phyloP scores from a whole-genome alignment of 1,140 invertebrate genomes.

The Meteorus sp. region DNA sequence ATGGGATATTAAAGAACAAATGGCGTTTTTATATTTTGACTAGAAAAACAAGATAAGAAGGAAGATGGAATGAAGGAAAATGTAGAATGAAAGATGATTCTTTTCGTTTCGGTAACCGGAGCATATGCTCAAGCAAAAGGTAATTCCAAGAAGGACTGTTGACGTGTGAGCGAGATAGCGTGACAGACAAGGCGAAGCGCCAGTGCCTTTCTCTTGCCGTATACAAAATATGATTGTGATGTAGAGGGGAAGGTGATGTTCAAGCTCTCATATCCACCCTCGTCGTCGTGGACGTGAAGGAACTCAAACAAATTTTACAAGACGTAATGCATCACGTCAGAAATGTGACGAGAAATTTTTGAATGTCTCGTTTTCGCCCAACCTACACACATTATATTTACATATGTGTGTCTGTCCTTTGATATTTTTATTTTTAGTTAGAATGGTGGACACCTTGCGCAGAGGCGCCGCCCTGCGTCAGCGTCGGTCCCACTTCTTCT shows the following conservation, averaged over 20 bases:
- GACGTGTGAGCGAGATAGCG: neutral
- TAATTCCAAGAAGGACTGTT: constrained; percentile 34
- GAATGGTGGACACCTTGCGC: constrained; percentile 57
- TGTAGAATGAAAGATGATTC: neutral
- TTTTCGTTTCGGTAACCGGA: constrained; percentile 22
- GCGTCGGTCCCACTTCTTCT: constrained; percentile 29
- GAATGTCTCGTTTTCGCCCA: constrained; percentile 28
- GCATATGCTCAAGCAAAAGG: constrained; percentile 32
- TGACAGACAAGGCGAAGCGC: neutral
- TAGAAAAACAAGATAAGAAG: too few species aligned
- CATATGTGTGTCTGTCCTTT: constrained; percentile 38
- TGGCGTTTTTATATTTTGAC: too few species aligned
- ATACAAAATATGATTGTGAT: neutral
- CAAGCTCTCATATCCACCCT: too few species aligned
- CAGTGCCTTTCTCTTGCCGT: neutral
- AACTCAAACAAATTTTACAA: too few species aligned
- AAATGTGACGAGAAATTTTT: constrained; percentile 39
- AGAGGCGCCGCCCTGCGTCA: constrained; percentile 48
- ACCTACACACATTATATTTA: constrained; percentile 42
- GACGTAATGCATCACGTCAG: too few species aligned
- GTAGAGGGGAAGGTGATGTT: neutral
- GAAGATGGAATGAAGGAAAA: neutral
- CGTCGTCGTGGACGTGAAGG: too few species aligned
- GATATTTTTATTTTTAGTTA: constrained; percentile 50
- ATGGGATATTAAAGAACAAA: too few species aligned